Percentiles rank a stretch among this genome's conserved stretches.
Evolutionary conservation across 2,888 invertebrate genomes (phyloP).

Genomic region (Saturnia japonica): DNA sequence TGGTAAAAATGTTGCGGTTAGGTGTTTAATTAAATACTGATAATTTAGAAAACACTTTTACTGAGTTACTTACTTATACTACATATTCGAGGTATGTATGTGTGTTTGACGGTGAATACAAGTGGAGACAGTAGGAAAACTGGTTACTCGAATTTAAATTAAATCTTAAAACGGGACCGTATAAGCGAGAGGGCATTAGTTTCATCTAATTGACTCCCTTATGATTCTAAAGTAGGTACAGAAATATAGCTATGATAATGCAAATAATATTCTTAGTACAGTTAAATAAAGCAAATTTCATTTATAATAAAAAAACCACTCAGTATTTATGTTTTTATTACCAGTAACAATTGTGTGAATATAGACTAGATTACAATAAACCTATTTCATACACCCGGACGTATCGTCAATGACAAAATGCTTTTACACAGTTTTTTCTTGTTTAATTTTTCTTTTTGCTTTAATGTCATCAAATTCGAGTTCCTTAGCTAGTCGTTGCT

Average conservation of each 20-base stretch:
- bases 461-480: conserved; percentile 41
- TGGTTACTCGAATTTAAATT: background rate
- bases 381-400: background rate
- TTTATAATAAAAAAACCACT: background rate
- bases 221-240: background rate
- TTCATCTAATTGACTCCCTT: background rate
- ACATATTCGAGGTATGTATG: background rate
- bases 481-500: conserved; percentile 56
- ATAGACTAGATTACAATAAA: conserved; percentile 35
- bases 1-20: conserved; percentile 33
- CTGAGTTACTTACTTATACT: conserved; percentile 2
- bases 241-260: background rate
- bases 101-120: conserved; percentile 25
- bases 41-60: conserved; percentile 25
- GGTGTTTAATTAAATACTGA: conserved; percentile 20
- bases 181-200: background rate
- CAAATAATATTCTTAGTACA: background rate
- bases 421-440: background rate
- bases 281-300: background rate
- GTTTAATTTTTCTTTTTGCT: conserved; percentile 12
- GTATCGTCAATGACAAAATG: background rate
- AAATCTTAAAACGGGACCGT: background rate
- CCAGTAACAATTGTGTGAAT: conserved; percentile 34
- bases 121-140: background rate
- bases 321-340: background rate